Conservation (phyloP, 2,888 invertebrate genomes). For the Pyrochroa serraticornis region DNA sequence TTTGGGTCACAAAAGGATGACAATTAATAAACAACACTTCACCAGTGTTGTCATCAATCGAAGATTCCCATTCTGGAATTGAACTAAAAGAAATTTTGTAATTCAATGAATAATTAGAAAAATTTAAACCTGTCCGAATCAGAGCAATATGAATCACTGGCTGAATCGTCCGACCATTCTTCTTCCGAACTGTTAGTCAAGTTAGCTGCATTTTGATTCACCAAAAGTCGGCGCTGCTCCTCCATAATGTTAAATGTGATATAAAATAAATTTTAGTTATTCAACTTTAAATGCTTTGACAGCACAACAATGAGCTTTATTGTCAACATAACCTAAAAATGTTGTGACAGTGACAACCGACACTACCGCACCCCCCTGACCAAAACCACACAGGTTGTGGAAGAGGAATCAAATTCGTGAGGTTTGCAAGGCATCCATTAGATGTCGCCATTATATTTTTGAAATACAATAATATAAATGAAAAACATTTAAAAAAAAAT, state of each 20-base stretch:
- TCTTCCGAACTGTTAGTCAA: conserved; percentile 35
- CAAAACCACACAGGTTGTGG: no score
- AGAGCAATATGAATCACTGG: conserved; percentile 63
- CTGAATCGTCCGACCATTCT: conserved; percentile 55
- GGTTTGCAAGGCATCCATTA: no score
- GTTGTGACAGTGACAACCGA: not conserved
- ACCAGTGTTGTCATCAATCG: conserved; percentile 66
- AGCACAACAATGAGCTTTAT: not conserved
- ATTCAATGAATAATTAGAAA: not conserved
- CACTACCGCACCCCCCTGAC: no score
- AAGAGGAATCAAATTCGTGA: no score
- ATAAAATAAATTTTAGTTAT: no score
- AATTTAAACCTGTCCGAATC: conserved; percentile 64
- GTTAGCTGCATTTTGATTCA: not conserved
- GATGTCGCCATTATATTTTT: no score
- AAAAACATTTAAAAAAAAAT: no score
- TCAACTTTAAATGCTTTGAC: no score
- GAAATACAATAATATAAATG: no score
- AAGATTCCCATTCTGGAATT: conserved; percentile 73
- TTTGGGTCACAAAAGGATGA: conserved; percentile 56
- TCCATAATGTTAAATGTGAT: not conserved
- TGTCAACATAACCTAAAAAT: conserved; percentile 1
- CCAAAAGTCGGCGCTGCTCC: not conserved
- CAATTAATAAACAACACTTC: conserved; percentile 72
- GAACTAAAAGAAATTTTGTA: conserved; percentile 57